Evolutionary conservation across 2,888 invertebrate species (phyloP), one percentile per base, ranked within the genome.

Genomic region (Chirona hameri): DNA sequence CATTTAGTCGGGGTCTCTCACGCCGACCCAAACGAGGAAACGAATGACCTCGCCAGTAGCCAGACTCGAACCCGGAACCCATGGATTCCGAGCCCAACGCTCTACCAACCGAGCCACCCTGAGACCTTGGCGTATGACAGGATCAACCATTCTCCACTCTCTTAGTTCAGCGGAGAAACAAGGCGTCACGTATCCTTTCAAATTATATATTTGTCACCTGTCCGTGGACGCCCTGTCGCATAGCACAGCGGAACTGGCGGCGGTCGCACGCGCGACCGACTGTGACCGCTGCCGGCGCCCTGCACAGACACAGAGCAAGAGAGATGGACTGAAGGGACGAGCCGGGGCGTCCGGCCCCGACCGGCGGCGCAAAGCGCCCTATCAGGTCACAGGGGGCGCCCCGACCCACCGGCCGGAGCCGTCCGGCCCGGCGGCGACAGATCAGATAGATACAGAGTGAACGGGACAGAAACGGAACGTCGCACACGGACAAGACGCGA

Each of bases 181-280:
- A 7, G 21, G 24, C 60, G n/a, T 60, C 10, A n/a, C n/a, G n/a
- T 10, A 10, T 72, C 72, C 29, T 72, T 27, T 72, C 72, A 72
- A 72, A 72, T 72, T 29, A 72, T 72, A 72, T 72, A 72, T 72
- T 72, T 31, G 72, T 72, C 14, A 29, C 27, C 31, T 31, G 72
- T 15, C 69, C 29, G 69, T 14, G 27, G 60, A n/a, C 60, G 21
- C 24, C 21, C 60, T n/a, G n/a, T 24, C 60, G n/a, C 60, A 60
- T n/a, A n/a, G 21, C n/a, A 60, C n/a, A 60, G 60, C n/a, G n/a
- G n/a, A n/a, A 60, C 60, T 18, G 65, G 65, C n/a, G 65, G n/a
- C 65, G 27, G 27, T 12, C 65, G 65, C 2, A 0, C 27, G 65
- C 4, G 7, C 39, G 39, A 7, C 39, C 39, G 39, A 39, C 39